Percentiles rank a stretch among this genome's conserved stretches.
phyloP scores from a whole-genome alignment of 2,888 invertebrate species.

The Marronus borbonicus region DNA sequence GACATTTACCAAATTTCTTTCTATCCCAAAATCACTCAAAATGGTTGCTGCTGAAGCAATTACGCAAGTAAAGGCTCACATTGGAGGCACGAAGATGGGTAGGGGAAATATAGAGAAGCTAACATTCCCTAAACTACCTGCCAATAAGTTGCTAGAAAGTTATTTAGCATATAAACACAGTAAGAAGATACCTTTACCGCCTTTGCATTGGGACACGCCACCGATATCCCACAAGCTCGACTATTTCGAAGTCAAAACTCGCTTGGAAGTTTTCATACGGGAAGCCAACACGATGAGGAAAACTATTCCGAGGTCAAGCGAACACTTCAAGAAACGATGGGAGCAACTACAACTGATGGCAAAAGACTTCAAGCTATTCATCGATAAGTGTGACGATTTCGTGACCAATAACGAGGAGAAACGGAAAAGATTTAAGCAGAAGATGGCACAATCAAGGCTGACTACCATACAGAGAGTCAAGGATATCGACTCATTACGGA shows the following conservation, averaged over 20 bases:
- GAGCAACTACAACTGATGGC: neutral
- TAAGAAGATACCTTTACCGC: neutral
- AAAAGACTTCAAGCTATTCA: neutral
- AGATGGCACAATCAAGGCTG: constrained; percentile 6
- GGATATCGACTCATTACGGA: neutral
- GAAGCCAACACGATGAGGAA: neutral
- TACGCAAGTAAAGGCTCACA: neutral
- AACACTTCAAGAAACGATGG: neutral
- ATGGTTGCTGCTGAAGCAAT: neutral
- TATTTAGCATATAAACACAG: neutral
- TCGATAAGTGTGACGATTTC: constrained; percentile 31
- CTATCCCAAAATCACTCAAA: neutral
- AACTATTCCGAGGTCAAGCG: too few relatives aligned
- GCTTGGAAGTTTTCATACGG: neutral
- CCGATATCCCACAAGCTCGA: neutral
- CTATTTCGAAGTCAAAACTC: neutral
- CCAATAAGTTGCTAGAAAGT: neutral
- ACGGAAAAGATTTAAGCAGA: constrained; percentile 17
- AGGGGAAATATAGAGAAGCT: neutral
- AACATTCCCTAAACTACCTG: constrained; percentile 4
- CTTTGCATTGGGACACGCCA: neutral
- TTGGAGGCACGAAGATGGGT: neutral
- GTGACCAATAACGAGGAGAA: constrained; percentile 38
- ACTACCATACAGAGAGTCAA: neutral
- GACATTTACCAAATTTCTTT: neutral